Evolutionary conservation across 1,140 invertebrate species (phyloP).

Genomic region (Mya arenaria): DNA sequence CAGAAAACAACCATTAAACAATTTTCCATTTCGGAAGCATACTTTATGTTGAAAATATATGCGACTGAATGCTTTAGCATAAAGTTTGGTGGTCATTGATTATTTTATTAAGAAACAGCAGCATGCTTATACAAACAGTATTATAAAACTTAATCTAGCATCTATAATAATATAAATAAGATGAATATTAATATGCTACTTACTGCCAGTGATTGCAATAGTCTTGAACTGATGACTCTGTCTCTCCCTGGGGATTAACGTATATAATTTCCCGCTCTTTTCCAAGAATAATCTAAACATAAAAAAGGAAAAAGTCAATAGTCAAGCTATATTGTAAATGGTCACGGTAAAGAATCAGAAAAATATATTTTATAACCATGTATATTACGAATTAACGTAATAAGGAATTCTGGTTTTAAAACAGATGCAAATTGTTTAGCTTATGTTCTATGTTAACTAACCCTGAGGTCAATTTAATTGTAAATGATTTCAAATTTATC

Average conservation of each 20-base stretch:
- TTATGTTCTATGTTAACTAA: not conserved
- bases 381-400: not conserved
- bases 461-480: not conserved
- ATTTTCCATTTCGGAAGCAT: too few relatives aligned
- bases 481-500: not conserved
- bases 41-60: too few relatives aligned
- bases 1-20: too few relatives aligned
- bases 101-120: too few relatives aligned
- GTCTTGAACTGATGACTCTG: not conserved
- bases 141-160: too few relatives aligned
- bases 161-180: too few relatives aligned
- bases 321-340: not conserved
- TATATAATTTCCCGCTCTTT: not conserved
- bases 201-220: not conserved
- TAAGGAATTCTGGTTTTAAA: not conserved
- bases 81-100: too few relatives aligned
- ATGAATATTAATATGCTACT: too few relatives aligned
- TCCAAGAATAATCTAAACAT: not conserved
- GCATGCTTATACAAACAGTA: too few relatives aligned
- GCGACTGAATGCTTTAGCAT: too few relatives aligned
- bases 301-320: not conserved
- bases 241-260: not conserved
- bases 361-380: not conserved
- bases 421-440: not conserved
- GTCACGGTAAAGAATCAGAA: not conserved